A percentile compares a stretch with the other conserved stretches of the same genome.
phyloP scores from a whole-genome alignment of 2,113 vertebrate genomes.

The Atractosteus spatula region DNA sequence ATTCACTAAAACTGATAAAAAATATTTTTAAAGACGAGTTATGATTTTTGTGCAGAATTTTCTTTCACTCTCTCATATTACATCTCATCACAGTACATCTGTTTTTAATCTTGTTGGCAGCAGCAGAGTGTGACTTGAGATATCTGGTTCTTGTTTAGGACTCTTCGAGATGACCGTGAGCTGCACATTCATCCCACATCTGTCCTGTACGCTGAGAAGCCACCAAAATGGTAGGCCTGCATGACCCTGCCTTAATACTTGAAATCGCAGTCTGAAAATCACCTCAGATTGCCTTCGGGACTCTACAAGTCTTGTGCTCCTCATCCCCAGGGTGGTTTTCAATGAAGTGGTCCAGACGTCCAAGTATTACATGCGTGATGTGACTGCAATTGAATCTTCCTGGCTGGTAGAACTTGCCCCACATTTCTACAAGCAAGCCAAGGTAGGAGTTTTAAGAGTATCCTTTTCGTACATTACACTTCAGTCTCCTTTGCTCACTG shows the following conservation, averaged over 20 bases:
- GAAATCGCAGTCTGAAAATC: neutral
- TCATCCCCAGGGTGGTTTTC: constrained; percentile 84
- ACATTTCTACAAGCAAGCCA: constrained; percentile 96
- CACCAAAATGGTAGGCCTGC: constrained; percentile 85
- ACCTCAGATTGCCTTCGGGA: neutral
- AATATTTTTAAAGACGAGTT: too few relatives aligned
- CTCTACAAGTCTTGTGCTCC: too few relatives aligned
- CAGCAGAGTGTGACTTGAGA: too few relatives aligned
- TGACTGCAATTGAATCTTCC: constrained; percentile 90
- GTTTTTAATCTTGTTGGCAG: too few relatives aligned
- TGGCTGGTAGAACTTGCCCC: constrained; percentile 95
- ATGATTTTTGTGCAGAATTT: too few relatives aligned
- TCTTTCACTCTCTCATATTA: too few relatives aligned
- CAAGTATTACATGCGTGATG: constrained; percentile 94
- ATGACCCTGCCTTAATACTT: neutral
- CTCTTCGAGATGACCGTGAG: constrained; percentile 91
- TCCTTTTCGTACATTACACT: too few relatives aligned
- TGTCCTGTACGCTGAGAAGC: constrained; percentile 90
- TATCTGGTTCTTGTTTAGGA: constrained; percentile 61
- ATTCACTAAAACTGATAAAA: too few relatives aligned
- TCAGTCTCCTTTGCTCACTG: too few relatives aligned
- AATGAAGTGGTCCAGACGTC: constrained; percentile 93
- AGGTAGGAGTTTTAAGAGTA: constrained; percentile 63
- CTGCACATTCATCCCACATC: constrained; percentile 93
- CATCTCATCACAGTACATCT: too few relatives aligned